These are phyloP conservation scores for Pipistrellus kuhlii DNA, from an alignment of 2,797 vertebrate species.

Conservation along the genomic window DNA sequence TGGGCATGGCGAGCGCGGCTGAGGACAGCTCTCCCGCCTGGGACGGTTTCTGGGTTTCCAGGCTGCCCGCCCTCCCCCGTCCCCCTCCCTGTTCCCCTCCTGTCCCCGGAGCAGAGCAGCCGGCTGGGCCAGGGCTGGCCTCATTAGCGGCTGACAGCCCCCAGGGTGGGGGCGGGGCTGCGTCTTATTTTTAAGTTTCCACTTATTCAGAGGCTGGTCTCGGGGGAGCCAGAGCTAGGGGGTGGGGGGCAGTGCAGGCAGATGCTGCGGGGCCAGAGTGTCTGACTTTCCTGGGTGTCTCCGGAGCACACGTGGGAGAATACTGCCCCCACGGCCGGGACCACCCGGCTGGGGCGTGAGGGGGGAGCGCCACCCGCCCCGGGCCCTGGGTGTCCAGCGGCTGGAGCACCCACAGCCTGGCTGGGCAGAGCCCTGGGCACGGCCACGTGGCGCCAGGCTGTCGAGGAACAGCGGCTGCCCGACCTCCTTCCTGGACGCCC, in stretches of 20 bases:
- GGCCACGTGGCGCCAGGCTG: no score
- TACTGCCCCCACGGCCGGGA: no score
- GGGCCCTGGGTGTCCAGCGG: background rate
- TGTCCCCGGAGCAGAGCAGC: background rate
- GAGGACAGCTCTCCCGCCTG: no score
- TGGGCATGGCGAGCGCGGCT: background rate
- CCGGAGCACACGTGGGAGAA: background rate
- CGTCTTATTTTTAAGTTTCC: slow-evolving; percentile 55
- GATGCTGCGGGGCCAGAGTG: background rate
- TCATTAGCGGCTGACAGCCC: slow-evolving; percentile 77
- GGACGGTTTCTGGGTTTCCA: slow-evolving; percentile 85
- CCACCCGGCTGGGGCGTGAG: background rate
- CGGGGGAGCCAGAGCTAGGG: background rate
- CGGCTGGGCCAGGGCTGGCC: slow-evolving; percentile 67
- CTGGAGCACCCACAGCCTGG: background rate
- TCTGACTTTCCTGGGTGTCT: background rate
- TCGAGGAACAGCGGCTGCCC: no score
- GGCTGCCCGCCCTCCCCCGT: slow-evolving; percentile 72
- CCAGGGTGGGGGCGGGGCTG: background rate
- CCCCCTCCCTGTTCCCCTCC: no score
- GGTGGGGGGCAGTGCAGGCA: background rate
- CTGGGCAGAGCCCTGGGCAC: background rate
- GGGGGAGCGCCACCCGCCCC: accelerated
- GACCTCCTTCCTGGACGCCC: no score
- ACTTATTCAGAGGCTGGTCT: background rate